phyloP scores from a whole-genome alignment of 2,888 invertebrate genomes.

The Odontomyia ornata region DNA sequence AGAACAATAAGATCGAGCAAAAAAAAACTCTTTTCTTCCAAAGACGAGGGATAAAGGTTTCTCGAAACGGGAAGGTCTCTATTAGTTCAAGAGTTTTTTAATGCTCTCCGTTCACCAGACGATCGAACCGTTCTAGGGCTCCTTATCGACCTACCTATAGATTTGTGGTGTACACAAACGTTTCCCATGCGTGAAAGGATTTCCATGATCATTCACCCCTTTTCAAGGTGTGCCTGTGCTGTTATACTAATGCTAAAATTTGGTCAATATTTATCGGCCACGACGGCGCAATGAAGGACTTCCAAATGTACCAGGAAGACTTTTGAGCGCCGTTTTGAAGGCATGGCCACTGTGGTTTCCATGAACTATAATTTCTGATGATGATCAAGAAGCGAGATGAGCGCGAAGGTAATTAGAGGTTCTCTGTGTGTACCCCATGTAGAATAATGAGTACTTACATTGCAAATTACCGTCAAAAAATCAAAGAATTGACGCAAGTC shows the following conservation, averaged over 20 bases:
- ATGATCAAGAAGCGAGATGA: conserved; percentile 30
- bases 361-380: conserved; percentile 43
- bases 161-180: background rate
- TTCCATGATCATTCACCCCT: conserved; percentile 17
- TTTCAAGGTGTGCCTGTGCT: background rate
- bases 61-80: conserved; percentile 30
- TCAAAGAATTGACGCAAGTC: background rate
- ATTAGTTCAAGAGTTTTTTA: conserved; percentile 19
- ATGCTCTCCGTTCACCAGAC: background rate
- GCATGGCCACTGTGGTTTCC: conserved; percentile 23
- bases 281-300: background rate
- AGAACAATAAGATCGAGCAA: conserved; percentile 45
- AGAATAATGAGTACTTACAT: conserved; percentile 18
- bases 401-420: conserved; percentile 46
- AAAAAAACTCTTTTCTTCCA: conserved; percentile 23
- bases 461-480: conserved; percentile 6
- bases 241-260: background rate
- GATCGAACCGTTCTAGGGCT: background rate
- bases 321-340: background rate
- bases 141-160: too few species aligned
- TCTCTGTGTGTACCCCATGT: conserved; percentile 34
- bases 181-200: conserved; percentile 29
- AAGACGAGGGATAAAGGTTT: conserved; percentile 22
- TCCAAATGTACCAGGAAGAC: background rate
- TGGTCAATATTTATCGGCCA: conserved; percentile 40